Percentiles rank a stretch among this genome's conserved stretches.
Evolutionary conservation across 2,888 invertebrate species (phyloP).

Genomic region (Drosophila stalkeri): DNA sequence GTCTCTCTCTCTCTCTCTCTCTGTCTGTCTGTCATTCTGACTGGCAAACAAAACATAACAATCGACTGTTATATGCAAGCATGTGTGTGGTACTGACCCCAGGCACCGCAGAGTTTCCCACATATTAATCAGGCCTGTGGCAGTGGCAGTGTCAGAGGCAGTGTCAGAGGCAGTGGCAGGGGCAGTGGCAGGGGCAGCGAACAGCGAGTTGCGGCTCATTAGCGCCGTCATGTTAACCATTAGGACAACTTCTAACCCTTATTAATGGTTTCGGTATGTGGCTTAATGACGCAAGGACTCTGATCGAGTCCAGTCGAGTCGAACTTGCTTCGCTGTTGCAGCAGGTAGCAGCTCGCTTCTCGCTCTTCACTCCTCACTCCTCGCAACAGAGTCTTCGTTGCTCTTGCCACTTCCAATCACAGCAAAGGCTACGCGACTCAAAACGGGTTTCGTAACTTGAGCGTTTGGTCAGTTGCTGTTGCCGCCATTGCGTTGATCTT

Average conservation of each 20-base stretch:
- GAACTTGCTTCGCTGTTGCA: not conserved
- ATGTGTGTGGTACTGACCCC: conserved; percentile 39
- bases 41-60: conserved; percentile 12
- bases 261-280: conserved; percentile 57
- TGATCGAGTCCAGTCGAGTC: not conserved
- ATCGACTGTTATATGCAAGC: conserved; percentile 3
- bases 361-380: too few relatives aligned
- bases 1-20: not conserved
- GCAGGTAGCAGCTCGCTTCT: conserved; percentile 7
- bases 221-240: conserved; percentile 62
- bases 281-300: conserved; percentile 50
- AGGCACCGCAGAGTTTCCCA: conserved; percentile 53
- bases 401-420: conserved; percentile 65
- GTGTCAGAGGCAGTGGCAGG: not conserved
- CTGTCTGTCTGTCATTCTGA: too few relatives aligned
- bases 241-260: conserved; percentile 45
- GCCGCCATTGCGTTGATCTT: conserved; percentile 48
- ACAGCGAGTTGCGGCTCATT: conserved; percentile 66
- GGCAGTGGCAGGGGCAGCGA: not conserved
- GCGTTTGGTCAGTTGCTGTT: conserved; percentile 49
- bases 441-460: conserved; percentile 71
- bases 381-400: too few relatives aligned
- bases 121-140: conserved; percentile 69
- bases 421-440: conserved; percentile 43
- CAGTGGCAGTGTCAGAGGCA: not conserved